phyloP scores from a whole-genome alignment of 1,140 invertebrate species.

The Lordiphosa clarofinis region DNA sequence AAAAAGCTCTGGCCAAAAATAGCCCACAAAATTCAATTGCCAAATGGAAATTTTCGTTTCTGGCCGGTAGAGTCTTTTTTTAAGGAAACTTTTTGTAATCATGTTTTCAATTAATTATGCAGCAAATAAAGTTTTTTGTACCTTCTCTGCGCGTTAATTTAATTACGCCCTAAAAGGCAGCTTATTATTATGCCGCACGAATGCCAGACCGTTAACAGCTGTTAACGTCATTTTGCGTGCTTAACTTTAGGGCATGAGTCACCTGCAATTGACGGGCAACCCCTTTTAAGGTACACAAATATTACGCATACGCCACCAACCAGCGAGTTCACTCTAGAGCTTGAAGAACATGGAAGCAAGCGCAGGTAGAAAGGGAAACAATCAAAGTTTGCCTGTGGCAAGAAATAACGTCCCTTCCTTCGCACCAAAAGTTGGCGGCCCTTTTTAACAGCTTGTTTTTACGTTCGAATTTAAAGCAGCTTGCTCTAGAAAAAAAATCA shows the following conservation, averaged over 20 bases:
- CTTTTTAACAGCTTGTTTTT: slow-evolving; percentile 36
- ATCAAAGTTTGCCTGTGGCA: slow-evolving; percentile 62
- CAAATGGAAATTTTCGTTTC: slow-evolving; percentile 38
- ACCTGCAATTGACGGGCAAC: slow-evolving; percentile 67
- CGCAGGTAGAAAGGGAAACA: slow-evolving; percentile 35
- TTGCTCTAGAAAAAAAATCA: slow-evolving; percentile 43
- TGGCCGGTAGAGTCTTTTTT: slow-evolving; percentile 18
- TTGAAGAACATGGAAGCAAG: slow-evolving; percentile 29
- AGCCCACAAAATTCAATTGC: slow-evolving; percentile 43
- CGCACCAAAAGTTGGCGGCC: slow-evolving; percentile 16
- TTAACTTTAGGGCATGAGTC: slow-evolving; percentile 57
- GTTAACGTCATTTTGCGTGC: slow-evolving; percentile 63
- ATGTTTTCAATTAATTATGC: slow-evolving; percentile 78
- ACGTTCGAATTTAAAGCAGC: slow-evolving; percentile 47
- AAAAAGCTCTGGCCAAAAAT: slow-evolving; percentile 35
- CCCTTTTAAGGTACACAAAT: slow-evolving; percentile 27
- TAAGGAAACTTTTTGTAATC: slow-evolving; percentile 49
- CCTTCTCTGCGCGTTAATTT: slow-evolving; percentile 56
- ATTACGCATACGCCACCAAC: slow-evolving; percentile 64
- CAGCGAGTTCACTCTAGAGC: slow-evolving; percentile 15
- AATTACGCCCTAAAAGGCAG: slow-evolving; percentile 65
- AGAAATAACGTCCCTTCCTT: not conserved
- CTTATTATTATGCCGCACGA: slow-evolving; percentile 74
- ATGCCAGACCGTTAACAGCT: slow-evolving; percentile 67
- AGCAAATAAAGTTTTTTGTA: slow-evolving; percentile 26